Percentiles rank a stretch among this genome's conserved stretches.
phyloP scores from a whole-genome alignment of 2,888 invertebrate genomes.

The Scrobipalpa atriplicella region DNA sequence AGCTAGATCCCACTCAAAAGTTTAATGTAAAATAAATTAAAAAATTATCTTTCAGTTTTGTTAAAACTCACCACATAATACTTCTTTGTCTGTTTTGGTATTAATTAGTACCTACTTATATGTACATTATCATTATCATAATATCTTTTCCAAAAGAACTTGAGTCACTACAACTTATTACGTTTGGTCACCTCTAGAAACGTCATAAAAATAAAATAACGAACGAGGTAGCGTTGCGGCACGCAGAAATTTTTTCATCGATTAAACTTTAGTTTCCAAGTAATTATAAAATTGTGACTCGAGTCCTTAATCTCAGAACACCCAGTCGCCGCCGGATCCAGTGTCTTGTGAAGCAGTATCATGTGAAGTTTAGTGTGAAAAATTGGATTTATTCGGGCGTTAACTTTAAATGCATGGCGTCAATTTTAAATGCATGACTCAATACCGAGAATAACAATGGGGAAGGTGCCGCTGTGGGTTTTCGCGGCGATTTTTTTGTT shows the following conservation, averaged over 20 bases:
- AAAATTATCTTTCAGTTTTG: no score
- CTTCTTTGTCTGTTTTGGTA: no score
- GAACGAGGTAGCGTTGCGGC: conserved; percentile 1
- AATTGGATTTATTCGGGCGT: conserved; percentile 30
- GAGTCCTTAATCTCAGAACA: neutral
- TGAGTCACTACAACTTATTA: neutral
- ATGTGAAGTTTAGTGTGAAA: conserved; percentile 9
- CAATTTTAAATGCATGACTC: conserved; percentile 30
- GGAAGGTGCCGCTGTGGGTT: conserved; percentile 44
- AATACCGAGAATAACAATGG: conserved; percentile 61
- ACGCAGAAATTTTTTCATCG: conserved; percentile 8
- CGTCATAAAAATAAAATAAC: conserved; percentile 10
- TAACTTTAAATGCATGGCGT: conserved; percentile 30
- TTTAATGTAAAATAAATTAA: neutral
- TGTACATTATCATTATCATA: no score
- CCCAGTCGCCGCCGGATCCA: neutral
- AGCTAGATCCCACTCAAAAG: no score
- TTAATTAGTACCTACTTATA: no score
- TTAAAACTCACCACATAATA: no score
- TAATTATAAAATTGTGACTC: neutral
- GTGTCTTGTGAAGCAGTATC: neutral
- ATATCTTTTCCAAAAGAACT: neutral
- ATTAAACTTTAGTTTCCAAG: neutral
- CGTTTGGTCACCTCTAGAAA: neutral
- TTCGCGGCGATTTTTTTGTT: conserved; percentile 45